These are phyloP conservation scores for Heliocidaris erythrogramma DNA, from an alignment of 35 echinoderm and acorn worm species.

Conservation along the genomic window DNA sequence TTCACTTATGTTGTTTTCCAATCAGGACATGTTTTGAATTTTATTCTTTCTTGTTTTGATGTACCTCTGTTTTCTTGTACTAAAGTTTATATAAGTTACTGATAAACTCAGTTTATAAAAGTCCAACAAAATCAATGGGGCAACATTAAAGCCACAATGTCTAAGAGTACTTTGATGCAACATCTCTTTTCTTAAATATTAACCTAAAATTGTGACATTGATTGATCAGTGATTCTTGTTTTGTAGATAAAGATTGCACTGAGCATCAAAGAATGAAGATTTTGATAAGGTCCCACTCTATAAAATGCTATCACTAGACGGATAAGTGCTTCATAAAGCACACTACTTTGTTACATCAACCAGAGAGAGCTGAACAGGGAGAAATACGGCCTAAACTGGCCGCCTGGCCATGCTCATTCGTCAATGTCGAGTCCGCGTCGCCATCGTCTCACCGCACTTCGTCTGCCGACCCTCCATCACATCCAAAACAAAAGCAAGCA, in stretches of 20 bases:
- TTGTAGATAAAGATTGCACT: neutral
- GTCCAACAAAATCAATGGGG: neutral
- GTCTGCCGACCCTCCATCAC: slow-evolving; percentile 9
- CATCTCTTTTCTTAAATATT: slow-evolving; percentile 37
- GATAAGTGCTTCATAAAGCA: slow-evolving; percentile 18
- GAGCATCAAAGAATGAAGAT: slow-evolving; percentile 7
- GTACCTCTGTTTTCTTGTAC: neutral
- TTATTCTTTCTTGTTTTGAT: neutral
- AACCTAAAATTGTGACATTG: slow-evolving; percentile 33
- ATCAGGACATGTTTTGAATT: neutral
- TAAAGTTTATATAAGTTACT: neutral
- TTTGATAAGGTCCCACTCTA: slow-evolving; percentile 13
- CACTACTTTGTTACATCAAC: neutral
- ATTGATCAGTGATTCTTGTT: slow-evolving; percentile 14
- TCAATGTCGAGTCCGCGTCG: slow-evolving; percentile 32
- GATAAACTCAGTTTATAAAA: neutral
- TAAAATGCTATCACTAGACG: slow-evolving; percentile 29
- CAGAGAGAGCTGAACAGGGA: neutral
- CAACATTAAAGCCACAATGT: neutral
- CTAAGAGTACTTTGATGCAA: slow-evolving; percentile 2
- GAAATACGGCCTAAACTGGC: slow-evolving; percentile 24
- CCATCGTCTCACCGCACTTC: slow-evolving; percentile 7
- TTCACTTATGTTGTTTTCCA: no score
- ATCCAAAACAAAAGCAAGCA: neutral
- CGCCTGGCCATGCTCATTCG: slow-evolving; percentile 21